phyloP scores from a whole-genome alignment of 2,113 vertebrate species.

The Tragelaphus scriptus region DNA sequence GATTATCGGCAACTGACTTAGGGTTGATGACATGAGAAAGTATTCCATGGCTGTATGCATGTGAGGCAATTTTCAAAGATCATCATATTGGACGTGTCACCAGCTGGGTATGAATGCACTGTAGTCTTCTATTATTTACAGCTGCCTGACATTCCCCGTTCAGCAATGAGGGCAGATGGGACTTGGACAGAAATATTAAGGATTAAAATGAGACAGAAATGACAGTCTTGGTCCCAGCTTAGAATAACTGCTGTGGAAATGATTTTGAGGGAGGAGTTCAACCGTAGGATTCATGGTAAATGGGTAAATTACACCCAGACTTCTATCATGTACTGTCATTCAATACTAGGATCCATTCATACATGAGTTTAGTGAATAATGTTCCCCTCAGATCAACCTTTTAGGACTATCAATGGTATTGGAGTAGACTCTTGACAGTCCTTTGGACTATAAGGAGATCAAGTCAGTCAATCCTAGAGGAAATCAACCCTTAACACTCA shows the following conservation, averaged over 20 bases:
- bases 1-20: neutral
- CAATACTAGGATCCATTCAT: neutral
- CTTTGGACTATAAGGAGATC: neutral
- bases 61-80: neutral
- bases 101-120: neutral
- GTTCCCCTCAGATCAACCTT: neutral
- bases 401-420: neutral
- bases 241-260: neutral
- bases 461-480: neutral
- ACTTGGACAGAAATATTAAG: neutral
- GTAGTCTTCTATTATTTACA: neutral
- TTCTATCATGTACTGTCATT: neutral
- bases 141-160: neutral
- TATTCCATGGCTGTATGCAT: neutral
- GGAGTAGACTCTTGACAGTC: neutral
- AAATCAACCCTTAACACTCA: neutral
- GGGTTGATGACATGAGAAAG: neutral
- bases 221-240: neutral
- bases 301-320: neutral
- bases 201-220: neutral
- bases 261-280: neutral
- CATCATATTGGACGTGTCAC: neutral
- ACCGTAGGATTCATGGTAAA: neutral
- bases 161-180: neutral
- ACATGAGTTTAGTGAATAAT: neutral